Percentiles rank a stretch among this genome's conserved stretches.
Conservation (phyloP, 2,888 invertebrate species). For the Melinopterus prodromus region DNA sequence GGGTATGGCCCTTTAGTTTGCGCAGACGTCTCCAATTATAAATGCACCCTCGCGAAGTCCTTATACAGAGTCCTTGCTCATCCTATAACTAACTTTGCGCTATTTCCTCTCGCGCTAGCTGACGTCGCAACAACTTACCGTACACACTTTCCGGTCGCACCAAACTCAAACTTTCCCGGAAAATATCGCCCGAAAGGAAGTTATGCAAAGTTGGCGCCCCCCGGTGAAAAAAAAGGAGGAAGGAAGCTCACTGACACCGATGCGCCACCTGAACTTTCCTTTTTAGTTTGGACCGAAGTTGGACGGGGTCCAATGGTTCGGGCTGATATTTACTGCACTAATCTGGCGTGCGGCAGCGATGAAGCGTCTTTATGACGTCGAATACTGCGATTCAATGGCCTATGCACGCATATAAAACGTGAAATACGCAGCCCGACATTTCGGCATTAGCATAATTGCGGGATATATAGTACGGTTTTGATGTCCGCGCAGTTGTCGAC, state of each 20-base stretch:
- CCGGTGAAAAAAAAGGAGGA: not conserved
- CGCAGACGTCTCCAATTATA: constrained; percentile 48
- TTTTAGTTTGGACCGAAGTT: constrained; percentile 14
- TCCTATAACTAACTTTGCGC: constrained; percentile 42
- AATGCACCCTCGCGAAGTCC: constrained; percentile 47
- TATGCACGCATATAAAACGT: not conserved
- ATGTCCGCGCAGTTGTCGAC: not conserved
- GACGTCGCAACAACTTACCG: constrained; percentile 31
- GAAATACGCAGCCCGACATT: not conserved
- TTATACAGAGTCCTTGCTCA: constrained; percentile 42
- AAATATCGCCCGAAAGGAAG: constrained; percentile 6
- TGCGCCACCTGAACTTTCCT: constrained; percentile 13
- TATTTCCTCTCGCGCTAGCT: constrained; percentile 33
- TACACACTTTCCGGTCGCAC: not conserved
- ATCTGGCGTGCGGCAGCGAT: not conserved
- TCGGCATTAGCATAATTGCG: constrained; percentile 18
- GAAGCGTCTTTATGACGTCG: not conserved
- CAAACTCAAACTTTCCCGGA: constrained; percentile 5
- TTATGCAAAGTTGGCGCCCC: constrained; percentile 10
- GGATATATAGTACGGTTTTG: constrained; percentile 10
- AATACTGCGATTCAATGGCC: not conserved
- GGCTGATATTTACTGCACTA: constrained; percentile 10
- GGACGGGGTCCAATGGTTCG: not conserved
- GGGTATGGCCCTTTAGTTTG: constrained; percentile 38
- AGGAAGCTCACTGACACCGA: not conserved